phyloP scores from a whole-genome alignment of 2,113 vertebrate species.

The Charadrius vociferus region DNA sequence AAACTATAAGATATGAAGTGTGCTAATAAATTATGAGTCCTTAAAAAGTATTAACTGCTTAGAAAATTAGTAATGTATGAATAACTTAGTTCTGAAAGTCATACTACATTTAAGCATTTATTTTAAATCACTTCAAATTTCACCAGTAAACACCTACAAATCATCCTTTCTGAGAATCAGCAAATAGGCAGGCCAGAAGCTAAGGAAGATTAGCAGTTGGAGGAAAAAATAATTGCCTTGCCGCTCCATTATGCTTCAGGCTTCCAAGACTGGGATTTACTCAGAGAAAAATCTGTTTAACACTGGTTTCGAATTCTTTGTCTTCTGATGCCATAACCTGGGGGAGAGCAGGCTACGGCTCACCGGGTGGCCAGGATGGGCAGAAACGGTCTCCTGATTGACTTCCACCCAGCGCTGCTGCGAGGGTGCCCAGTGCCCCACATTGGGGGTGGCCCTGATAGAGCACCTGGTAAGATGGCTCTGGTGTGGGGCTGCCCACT shows the following conservation, averaged over 20 bases:
- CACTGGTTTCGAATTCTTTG: neutral
- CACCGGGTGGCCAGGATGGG: fast-evolving
- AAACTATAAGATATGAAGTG: neutral
- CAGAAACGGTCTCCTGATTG: neutral
- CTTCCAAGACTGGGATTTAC: neutral
- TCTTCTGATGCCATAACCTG: neutral
- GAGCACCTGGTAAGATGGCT: neutral
- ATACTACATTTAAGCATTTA: neutral
- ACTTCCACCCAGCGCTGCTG: neutral
- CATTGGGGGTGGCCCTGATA: neutral
- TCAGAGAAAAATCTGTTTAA: neutral
- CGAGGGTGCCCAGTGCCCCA: neutral
- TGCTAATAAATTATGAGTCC: neutral
- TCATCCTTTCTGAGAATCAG: neutral
- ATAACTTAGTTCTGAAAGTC: neutral
- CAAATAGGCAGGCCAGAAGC: neutral
- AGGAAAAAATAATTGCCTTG: neutral
- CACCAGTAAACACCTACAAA: neutral
- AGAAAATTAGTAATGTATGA: neutral
- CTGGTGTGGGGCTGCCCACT: fast-evolving
- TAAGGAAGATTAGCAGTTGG: neutral
- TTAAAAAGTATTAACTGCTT: neutral
- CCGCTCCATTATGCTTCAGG: neutral
- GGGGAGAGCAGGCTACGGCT: neutral
- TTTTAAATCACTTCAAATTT: neutral